phyloP scores from a whole-genome alignment of 2,888 invertebrate species.

The Torymus texanus region DNA sequence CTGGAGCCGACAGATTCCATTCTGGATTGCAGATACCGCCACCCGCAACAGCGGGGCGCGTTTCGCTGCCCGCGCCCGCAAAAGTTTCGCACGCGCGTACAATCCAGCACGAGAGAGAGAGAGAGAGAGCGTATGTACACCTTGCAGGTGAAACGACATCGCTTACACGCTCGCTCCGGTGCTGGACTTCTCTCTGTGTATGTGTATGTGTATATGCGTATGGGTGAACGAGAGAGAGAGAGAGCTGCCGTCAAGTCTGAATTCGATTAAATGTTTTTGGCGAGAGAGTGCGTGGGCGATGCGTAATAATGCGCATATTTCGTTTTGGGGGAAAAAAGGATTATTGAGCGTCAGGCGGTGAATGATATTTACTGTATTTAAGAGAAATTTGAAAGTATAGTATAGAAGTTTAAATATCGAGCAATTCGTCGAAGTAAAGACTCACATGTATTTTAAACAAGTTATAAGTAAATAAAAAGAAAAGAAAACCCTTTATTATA shows the following conservation, averaged over 20 bases:
- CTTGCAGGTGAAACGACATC: conserved; percentile 69
- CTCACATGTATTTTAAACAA: too few relatives aligned
- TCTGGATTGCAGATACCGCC: conserved; percentile 73
- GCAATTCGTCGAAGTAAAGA: too few relatives aligned
- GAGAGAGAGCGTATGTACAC: conserved; percentile 57
- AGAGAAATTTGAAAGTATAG: too few relatives aligned
- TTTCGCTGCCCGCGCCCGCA: conserved; percentile 62
- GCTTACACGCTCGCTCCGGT: conserved; percentile 8
- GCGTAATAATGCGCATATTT: not conserved
- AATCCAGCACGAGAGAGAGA: too few relatives aligned
- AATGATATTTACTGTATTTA: too few relatives aligned
- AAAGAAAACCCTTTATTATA: too few relatives aligned
- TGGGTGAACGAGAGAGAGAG: too few relatives aligned
- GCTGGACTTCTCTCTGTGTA: not conserved
- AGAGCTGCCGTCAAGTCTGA: not conserved
- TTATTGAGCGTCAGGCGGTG: too few relatives aligned
- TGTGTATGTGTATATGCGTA: too few relatives aligned
- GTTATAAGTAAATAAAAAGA: too few relatives aligned
- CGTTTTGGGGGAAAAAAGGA: not conserved
- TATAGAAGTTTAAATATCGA: too few relatives aligned
- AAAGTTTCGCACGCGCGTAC: conserved; percentile 64
- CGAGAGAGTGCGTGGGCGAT: not conserved
- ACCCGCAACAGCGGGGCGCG: conserved; percentile 52
- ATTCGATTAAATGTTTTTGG: conserved; percentile 48
- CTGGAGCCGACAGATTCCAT: conserved; percentile 75